Evolutionary conservation across 2,888 invertebrate species (phyloP).

Genomic region (Tenthredo amoena): DNA sequence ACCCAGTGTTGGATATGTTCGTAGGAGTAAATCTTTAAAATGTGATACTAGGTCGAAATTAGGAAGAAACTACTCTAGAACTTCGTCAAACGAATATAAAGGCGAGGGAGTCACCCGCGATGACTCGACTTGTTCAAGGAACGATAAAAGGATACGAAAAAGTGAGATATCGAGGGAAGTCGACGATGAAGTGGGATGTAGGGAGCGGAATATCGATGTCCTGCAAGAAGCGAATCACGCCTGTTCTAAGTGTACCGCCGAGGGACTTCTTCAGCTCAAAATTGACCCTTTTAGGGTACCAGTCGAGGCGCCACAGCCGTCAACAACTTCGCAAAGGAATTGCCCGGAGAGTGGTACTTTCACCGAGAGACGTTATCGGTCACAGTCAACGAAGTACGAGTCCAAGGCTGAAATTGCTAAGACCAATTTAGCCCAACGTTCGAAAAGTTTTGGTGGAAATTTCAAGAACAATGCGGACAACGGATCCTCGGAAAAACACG

Average conservation of each 20-base stretch:
- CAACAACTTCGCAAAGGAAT: constrained; percentile 53
- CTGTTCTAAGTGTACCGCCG: constrained; percentile 69
- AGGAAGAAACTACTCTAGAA: no score
- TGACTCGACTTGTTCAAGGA: not conserved
- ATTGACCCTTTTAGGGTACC: constrained; percentile 65
- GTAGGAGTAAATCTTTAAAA: constrained; percentile 14
- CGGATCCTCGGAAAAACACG: constrained; percentile 54
- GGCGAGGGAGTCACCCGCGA: not conserved
- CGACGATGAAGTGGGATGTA: not conserved
- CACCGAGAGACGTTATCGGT: constrained; percentile 59
- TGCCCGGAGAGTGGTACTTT: constrained; percentile 62
- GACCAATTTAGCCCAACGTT: constrained; percentile 59
- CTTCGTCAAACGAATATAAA: not conserved
- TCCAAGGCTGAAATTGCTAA: constrained; percentile 56
- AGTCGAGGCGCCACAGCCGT: constrained; percentile 36
- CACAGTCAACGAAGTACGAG: constrained; percentile 63
- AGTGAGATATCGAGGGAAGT: not conserved
- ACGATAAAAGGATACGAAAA: not conserved
- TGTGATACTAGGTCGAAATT: not conserved
- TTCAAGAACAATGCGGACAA: constrained; percentile 56
- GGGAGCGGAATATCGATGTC: constrained; percentile 11
- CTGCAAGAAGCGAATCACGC: constrained; percentile 59
- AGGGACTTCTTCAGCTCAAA: constrained; percentile 63
- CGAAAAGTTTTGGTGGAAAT: constrained; percentile 64
- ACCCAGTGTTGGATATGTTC: no score